These are phyloP conservation scores for Microtus richardsoni DNA, from an alignment of 2,113 vertebrate genomes.

Conservation along the genomic window DNA sequence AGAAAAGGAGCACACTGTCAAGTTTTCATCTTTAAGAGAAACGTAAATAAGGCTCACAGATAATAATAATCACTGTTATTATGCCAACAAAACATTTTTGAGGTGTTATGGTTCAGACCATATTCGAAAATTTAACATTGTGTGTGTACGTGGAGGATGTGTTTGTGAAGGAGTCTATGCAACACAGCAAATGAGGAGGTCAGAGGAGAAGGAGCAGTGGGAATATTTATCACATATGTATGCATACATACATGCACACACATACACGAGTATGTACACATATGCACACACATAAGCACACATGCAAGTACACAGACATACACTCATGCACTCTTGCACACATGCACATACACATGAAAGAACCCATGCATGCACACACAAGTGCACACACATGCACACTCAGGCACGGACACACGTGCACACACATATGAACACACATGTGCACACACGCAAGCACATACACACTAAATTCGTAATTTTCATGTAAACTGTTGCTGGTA, in stretches of 20 bases:
- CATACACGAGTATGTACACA: neutral
- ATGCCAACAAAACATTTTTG: neutral
- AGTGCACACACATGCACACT: too few relatives aligned
- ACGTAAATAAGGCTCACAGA: neutral
- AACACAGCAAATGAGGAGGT: neutral
- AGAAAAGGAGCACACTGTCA: neutral
- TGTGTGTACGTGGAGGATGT: neutral
- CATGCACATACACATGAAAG: too few relatives aligned
- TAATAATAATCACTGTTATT: neutral
- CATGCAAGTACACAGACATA: too few relatives aligned
- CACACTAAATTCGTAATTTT: neutral
- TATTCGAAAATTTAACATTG: neutral
- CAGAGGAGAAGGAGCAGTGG: neutral
- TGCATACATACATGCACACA: neutral
- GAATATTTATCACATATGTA: neutral
- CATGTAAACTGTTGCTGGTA: neutral
- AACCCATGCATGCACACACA: neutral
- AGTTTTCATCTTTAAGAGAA: constrained; percentile 36
- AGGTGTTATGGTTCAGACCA: neutral
- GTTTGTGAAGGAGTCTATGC: neutral
- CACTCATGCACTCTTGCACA: too few relatives aligned
- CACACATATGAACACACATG: neutral
- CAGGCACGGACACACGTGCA: neutral
- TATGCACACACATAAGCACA: too few relatives aligned
- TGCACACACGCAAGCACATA: neutral